Conservation (phyloP, 2,797 vertebrate genomes). For the Cryptoprocta ferox region DNA sequence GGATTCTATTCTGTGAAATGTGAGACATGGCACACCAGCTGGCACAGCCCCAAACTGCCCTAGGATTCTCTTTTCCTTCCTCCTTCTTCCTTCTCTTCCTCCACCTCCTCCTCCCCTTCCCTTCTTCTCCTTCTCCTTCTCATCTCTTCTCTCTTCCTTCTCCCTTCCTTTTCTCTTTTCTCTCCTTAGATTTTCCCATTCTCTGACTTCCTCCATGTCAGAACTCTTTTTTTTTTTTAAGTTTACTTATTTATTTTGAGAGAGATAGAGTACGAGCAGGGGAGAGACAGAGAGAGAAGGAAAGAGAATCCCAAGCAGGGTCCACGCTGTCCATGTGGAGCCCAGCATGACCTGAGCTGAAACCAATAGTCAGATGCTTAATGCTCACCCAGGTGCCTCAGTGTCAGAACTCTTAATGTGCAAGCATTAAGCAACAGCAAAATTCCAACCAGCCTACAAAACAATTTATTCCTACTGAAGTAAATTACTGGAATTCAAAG, state of each 20-base stretch:
- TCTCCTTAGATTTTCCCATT: background rate
- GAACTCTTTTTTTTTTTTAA: background rate
- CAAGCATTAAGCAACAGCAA: background rate
- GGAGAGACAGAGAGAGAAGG: too few species aligned
- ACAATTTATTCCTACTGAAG: background rate
- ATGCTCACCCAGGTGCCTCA: background rate
- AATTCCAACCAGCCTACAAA: background rate
- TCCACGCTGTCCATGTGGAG: too few species aligned
- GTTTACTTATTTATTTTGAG: too few species aligned
- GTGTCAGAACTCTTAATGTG: background rate
- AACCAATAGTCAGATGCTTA: too few species aligned
- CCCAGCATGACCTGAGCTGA: too few species aligned
- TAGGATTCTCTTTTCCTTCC: background rate
- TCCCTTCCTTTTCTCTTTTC: background rate
- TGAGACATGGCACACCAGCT: too few species aligned
- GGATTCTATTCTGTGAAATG: background rate
- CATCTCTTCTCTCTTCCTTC: background rate
- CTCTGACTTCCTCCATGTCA: background rate
- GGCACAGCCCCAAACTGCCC: background rate
- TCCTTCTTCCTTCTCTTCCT: background rate
- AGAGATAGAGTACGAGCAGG: too few species aligned
- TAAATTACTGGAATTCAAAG: background rate
- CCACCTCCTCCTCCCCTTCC: rapidly evolving
- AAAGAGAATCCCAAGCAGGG: too few species aligned
- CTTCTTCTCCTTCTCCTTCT: background rate